These are phyloP conservation scores for Pluvialis apricaria DNA, from an alignment of 2,113 vertebrate genomes.

Conservation along the genomic window DNA sequence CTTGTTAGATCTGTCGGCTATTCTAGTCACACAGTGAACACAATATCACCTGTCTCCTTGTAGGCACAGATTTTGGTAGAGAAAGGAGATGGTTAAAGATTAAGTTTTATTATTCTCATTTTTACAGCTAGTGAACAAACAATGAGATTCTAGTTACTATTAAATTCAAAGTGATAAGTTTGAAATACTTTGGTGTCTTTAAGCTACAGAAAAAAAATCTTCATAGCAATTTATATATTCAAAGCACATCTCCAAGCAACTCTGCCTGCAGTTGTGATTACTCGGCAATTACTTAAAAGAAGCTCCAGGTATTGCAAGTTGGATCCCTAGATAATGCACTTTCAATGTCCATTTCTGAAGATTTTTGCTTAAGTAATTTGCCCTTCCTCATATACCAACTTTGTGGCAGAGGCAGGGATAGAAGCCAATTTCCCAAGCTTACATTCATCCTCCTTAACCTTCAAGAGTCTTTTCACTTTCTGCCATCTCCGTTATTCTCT, in stretches of 20 bases:
- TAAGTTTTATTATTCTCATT: neutral
- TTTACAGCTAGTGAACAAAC: neutral
- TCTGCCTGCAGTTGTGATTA: slow-evolving; percentile 15
- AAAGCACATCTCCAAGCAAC: neutral
- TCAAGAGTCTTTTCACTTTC: neutral
- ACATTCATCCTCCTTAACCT: neutral
- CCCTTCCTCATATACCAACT: neutral
- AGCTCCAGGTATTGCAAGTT: neutral
- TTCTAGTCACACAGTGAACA: neutral
- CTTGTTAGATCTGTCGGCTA: neutral
- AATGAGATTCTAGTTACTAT: neutral
- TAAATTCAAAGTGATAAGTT: neutral
- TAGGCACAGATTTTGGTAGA: neutral
- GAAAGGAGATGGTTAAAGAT: neutral
- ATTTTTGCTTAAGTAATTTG: neutral
- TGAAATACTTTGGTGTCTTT: neutral
- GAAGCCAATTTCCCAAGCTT: neutral
- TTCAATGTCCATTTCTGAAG: neutral
- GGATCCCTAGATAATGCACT: neutral
- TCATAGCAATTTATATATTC: neutral
- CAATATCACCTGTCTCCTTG: neutral
- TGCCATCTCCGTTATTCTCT: neutral
- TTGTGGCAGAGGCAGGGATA: neutral
- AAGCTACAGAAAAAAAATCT: neutral
- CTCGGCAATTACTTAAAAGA: slow-evolving; percentile 41